These are phyloP conservation scores for Sternarchorhynchus goeldii DNA, from an alignment of 2,797 vertebrate genomes.

Conservation along the genomic window DNA sequence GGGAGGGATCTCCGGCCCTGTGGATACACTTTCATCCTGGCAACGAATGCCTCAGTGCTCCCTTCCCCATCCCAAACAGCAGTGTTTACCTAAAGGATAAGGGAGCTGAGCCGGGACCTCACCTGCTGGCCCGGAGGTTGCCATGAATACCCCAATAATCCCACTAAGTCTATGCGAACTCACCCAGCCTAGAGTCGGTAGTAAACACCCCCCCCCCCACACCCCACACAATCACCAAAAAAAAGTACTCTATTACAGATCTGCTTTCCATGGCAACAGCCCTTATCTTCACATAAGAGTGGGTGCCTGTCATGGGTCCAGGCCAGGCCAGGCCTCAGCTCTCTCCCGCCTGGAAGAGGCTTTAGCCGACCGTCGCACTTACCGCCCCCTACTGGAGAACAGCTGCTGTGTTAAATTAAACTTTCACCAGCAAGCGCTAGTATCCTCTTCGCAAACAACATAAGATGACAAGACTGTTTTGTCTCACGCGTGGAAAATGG, in stretches of 20 bases:
- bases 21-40: slow-evolving; percentile 86
- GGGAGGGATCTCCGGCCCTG: slow-evolving; percentile 73
- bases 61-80: slow-evolving; percentile 51
- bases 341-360: slow-evolving; percentile 53
- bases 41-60: slow-evolving; percentile 76
- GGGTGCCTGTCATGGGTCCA: slow-evolving; percentile 54
- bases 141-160: slow-evolving; percentile 96
- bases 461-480: slow-evolving; percentile 57
- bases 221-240: slow-evolving; percentile 49
- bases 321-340: slow-evolving; percentile 42
- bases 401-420: slow-evolving; percentile 61
- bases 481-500: slow-evolving; percentile 54
- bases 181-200: slow-evolving; percentile 65
- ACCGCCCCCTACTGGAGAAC: slow-evolving; percentile 52
- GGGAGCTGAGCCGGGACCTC: slow-evolving; percentile 80
- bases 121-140: slow-evolving; percentile 88
- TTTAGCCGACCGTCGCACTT: slow-evolving; percentile 61
- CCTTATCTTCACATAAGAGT: slow-evolving; percentile 69
- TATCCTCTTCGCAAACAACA: slow-evolving; percentile 45
- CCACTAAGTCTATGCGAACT: slow-evolving; percentile 80
- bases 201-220: background rate
- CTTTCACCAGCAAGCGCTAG: slow-evolving; percentile 54
- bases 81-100: slow-evolving; percentile 96
- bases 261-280: slow-evolving; percentile 72
- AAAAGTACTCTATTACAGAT: slow-evolving; percentile 66